Base-by-base conservation (phyloP, 2,797 vertebrate genomes). In the Acipenser ruthenus region DNA sequence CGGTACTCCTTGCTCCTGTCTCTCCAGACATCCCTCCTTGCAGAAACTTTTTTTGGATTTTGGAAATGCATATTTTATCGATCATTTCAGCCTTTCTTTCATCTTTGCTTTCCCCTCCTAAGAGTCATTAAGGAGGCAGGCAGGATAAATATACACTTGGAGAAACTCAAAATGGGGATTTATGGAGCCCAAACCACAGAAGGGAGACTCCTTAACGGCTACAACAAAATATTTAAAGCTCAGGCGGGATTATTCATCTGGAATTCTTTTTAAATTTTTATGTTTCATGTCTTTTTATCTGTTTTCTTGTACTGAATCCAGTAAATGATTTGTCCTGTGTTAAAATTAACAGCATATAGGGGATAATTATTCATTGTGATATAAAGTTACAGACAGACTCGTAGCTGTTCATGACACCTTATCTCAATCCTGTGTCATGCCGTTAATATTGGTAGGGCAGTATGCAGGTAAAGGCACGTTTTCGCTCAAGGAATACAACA, bases 241-340 rank as follows among this genome's bases (percentile, higher is more conserved):
- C 60, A 75, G 68, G 65, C 61, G 60, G 65, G 63, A 73, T 68
- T 47, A 62, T n/a, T 1, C 23, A 69, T 63, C 73, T 76, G 69
- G 70, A 62, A 52, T 71, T 71, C 71, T 64, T 37, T 58, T 10
- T 37, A 37, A 3, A 37, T 37, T 37, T 37, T 37, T 37, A 3
- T 3, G 23, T 79, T 79, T 74, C 72, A 65, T 74, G 78, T 76
- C 67, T 71, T 69, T 71, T 58, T 6, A 49, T 10, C n/a, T 65
- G 15, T 71, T 65, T 78, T 60, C 75, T 79, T 77, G 76, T 70
- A 77, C 81, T 67, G 76, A 79, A 82, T 80, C 76, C 79, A 82
- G 70, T 80, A 86, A 82, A 77, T 80, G 76, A 73, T 51, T 49
- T 59, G 13, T 52, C 10, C 50, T 77, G 23, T 37, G 23, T 37